Conservation (phyloP, 2,113 vertebrate species). For the Tragelaphus imberbis region DNA sequence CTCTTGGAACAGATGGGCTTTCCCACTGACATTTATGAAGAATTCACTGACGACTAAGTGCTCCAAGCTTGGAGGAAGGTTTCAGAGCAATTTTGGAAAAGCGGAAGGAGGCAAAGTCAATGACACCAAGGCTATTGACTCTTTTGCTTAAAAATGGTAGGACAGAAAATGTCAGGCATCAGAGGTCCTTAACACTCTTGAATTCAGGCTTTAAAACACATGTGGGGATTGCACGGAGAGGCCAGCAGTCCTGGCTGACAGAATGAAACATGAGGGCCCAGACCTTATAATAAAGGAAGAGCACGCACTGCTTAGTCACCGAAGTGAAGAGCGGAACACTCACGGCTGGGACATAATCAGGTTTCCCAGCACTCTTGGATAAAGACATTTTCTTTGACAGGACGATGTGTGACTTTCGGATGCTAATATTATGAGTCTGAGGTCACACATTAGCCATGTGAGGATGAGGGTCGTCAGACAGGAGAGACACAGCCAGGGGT, state of each 20-base stretch:
- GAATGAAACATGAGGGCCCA: conserved; percentile 29
- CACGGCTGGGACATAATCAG: background rate
- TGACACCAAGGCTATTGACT: conserved; percentile 44
- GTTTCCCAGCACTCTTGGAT: background rate
- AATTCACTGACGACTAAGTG: conserved; percentile 42
- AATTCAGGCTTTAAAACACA: conserved; percentile 48
- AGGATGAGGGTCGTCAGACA: background rate
- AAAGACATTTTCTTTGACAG: background rate
- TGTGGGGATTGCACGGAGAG: conserved; percentile 7
- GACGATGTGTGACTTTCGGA: background rate
- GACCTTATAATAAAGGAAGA: conserved; percentile 13
- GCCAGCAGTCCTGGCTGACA: background rate
- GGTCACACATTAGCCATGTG: background rate
- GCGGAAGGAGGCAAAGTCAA: conserved; percentile 31
- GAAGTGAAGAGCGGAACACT: background rate
- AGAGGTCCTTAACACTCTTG: conserved; percentile 46
- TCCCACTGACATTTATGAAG: conserved; percentile 55
- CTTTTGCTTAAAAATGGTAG: conserved; percentile 65
- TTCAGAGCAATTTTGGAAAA: conserved; percentile 67
- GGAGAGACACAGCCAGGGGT: background rate
- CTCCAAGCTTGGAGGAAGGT: conserved; percentile 14
- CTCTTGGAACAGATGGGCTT: conserved; percentile 6
- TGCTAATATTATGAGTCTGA: background rate
- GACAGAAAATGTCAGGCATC: conserved; percentile 27
- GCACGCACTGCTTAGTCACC: background rate